These are phyloP conservation scores for Hypomecis punctinalis DNA, from an alignment of 2,888 invertebrate genomes.

Conservation along the genomic window DNA sequence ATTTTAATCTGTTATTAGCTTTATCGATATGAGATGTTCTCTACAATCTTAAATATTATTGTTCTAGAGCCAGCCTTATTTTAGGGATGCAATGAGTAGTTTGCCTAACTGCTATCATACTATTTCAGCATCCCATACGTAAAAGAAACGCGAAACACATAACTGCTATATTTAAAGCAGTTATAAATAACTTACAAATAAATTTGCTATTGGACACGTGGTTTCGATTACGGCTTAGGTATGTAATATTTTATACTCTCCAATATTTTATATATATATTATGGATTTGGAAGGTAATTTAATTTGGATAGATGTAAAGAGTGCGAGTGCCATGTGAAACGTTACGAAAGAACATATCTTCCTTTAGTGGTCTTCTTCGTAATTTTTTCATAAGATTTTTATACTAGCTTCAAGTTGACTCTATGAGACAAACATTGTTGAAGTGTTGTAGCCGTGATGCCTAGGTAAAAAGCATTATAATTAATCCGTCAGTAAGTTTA, in stretches of 20 bases:
- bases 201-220: slow-evolving; percentile 7
- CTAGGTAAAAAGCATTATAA: no score
- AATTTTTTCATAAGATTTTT: slow-evolving; percentile 35
- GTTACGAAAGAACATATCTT: slow-evolving; percentile 44
- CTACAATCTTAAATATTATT: no score
- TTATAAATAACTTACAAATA: not conserved
- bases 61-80: no score
- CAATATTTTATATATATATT: slow-evolving; percentile 4
- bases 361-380: slow-evolving; percentile 22
- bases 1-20: no score
- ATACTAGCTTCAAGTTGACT: slow-evolving; percentile 32
- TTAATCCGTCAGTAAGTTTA: no score
- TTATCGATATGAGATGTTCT: no score
- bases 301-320: slow-evolving; percentile 6
- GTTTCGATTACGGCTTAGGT: not conserved
- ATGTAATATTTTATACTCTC: slow-evolving; percentile 11
- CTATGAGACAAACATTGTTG: slow-evolving; percentile 32
- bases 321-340: slow-evolving; percentile 49
- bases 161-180: not conserved
- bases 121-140: no score
- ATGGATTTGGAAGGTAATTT: slow-evolving; percentile 4
- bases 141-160: not conserved
- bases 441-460: not conserved
- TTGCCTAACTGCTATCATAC: no score
- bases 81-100: no score